phyloP scores from a whole-genome alignment of 2,797 vertebrate genomes.

The Pipistrellus pipistrellus region DNA sequence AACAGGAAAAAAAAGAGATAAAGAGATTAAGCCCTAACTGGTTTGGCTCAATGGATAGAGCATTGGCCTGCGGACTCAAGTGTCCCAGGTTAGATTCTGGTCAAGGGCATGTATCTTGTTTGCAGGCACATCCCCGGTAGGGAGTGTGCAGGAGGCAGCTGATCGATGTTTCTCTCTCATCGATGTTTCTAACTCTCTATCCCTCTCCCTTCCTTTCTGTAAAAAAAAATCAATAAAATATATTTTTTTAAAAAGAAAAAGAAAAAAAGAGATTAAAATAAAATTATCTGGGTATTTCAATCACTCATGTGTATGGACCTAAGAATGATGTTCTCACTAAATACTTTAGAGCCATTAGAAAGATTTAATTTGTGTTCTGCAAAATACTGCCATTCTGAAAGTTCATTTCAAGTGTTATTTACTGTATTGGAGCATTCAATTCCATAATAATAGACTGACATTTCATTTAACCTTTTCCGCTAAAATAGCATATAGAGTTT shows the following conservation, averaged over 20 bases:
- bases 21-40: too few relatives aligned
- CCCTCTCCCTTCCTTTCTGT: too few relatives aligned
- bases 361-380: conserved; percentile 82
- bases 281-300: not conserved
- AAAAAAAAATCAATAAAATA: too few relatives aligned
- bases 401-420: conserved; percentile 82
- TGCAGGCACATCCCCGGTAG: too few relatives aligned
- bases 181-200: too few relatives aligned
- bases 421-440: conserved; percentile 79
- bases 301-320: conserved; percentile 50
- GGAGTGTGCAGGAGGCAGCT: too few relatives aligned
- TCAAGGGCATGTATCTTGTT: too few relatives aligned
- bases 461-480: conserved; percentile 86
- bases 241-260: too few relatives aligned
- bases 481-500: conserved; percentile 84
- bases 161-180: too few relatives aligned
- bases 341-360: conserved; percentile 78
- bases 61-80: too few relatives aligned
- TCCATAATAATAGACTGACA: conserved; percentile 83
- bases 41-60: too few relatives aligned
- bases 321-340: conserved; percentile 70
- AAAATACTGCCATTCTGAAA: conserved; percentile 81
- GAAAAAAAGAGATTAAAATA: conserved; percentile 18
- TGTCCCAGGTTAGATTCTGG: too few relatives aligned
- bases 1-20: not conserved